These are phyloP conservation scores for Prunella himalayana DNA, from an alignment of 2,113 vertebrate genomes.

Conservation along the genomic window DNA sequence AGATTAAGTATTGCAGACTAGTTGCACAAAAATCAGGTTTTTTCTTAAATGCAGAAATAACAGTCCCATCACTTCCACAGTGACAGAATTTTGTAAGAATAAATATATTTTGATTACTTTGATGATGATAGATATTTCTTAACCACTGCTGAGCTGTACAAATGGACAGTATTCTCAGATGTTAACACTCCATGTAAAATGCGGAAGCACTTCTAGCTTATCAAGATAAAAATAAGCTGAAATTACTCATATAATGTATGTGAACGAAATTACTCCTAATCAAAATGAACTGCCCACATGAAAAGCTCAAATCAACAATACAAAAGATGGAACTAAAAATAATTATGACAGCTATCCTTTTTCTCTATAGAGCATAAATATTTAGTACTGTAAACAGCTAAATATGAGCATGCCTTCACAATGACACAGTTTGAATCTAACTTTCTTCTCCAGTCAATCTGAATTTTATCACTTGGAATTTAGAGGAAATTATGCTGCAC, in stretches of 20 bases:
- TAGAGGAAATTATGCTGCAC: not conserved
- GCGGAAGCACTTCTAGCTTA: conserved; percentile 18
- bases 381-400: conserved; percentile 5
- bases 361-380: not conserved
- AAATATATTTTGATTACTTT: not conserved
- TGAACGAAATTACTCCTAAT: conserved; percentile 26
- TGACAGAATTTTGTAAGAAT: not conserved
- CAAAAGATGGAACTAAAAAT: not conserved
- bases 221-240: conserved; percentile 34
- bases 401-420: not conserved
- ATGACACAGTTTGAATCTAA: not conserved
- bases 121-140: not conserved
- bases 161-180: conserved; percentile 10
- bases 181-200: conserved; percentile 38
- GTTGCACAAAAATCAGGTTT: not conserved
- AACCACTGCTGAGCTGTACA: not conserved
- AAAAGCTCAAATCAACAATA: conserved; percentile 21
- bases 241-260: conserved; percentile 1
- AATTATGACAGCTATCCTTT: not conserved
- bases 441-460: not conserved
- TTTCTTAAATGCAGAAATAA: not conserved
- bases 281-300: conserved; percentile 23
- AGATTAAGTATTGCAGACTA: not conserved
- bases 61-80: not conserved
- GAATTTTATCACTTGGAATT: not conserved